These are phyloP conservation scores for Passer domesticus DNA, from an alignment of 2,113 vertebrate species.

Conservation along the genomic window DNA sequence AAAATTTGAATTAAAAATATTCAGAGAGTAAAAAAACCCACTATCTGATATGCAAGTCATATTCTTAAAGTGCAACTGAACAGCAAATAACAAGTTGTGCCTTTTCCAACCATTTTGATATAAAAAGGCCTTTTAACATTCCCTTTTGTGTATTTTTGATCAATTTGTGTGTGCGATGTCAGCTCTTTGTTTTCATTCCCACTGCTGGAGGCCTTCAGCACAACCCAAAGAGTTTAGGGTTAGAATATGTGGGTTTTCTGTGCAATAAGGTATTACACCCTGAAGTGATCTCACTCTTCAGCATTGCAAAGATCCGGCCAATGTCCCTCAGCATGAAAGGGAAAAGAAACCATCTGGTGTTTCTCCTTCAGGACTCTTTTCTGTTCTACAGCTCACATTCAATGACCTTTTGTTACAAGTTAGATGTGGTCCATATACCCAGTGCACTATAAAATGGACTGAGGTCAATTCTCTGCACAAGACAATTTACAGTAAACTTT, in stretches of 20 bases:
- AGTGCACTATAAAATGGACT: background rate
- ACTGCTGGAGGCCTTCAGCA: background rate
- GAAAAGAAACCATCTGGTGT: background rate
- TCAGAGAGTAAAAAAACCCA: slow-evolving; percentile 47
- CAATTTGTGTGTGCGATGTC: background rate
- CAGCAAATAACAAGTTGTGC: slow-evolving; percentile 53
- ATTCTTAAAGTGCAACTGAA: slow-evolving; percentile 62
- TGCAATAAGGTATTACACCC: background rate
- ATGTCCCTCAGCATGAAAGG: background rate
- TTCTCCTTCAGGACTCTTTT: background rate
- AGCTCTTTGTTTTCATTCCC: background rate
- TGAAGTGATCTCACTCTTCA: background rate
- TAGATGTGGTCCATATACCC: background rate
- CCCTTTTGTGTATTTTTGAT: background rate
- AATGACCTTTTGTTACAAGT: background rate
- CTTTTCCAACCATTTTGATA: slow-evolving; percentile 38
- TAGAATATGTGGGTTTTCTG: background rate
- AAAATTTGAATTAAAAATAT: slow-evolving; percentile 60
- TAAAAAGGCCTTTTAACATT: slow-evolving; percentile 48
- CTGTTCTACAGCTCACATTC: background rate
- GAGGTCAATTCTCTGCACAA: background rate
- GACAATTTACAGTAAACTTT: background rate
- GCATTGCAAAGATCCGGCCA: background rate
- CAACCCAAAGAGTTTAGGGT: background rate
- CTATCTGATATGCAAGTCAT: slow-evolving; percentile 49